These are phyloP conservation scores for Lordiphosa mommai DNA, from an alignment of 1,140 invertebrate species.

Conservation along the genomic window DNA sequence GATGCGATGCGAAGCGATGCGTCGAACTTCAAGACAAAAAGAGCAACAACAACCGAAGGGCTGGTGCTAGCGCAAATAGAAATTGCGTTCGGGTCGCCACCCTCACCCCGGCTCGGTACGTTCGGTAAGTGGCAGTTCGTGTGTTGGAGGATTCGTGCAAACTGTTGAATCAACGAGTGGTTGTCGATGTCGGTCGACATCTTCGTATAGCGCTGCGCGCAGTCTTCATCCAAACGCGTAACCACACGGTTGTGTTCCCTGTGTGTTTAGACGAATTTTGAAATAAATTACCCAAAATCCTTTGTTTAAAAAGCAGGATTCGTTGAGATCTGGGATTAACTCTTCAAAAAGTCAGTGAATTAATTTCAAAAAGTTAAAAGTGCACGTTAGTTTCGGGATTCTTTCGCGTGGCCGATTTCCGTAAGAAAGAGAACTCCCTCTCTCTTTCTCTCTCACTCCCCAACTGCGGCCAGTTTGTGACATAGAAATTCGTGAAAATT, in stretches of 20 bases:
- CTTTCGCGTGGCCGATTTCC: slow-evolving; percentile 15
- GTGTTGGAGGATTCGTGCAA: slow-evolving; percentile 32
- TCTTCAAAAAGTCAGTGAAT: no score
- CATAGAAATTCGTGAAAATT: slow-evolving; percentile 39
- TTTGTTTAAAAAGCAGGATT: no score
- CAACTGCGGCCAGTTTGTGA: slow-evolving; percentile 13
- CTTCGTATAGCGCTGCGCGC: slow-evolving; percentile 14
- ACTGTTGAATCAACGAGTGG: slow-evolving; percentile 79
- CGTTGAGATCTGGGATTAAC: no score
- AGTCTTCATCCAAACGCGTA: slow-evolving; percentile 61
- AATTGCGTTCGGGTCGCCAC: slow-evolving; percentile 61
- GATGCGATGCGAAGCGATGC: slow-evolving; percentile 1
- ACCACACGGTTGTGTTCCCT: slow-evolving; percentile 52
- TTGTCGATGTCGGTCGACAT: slow-evolving; percentile 51
- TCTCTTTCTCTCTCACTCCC: slow-evolving; percentile 12
- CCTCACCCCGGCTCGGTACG: neutral
- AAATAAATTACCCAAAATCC: neutral
- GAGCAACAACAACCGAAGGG: slow-evolving; percentile 42
- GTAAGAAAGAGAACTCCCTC: slow-evolving; percentile 1
- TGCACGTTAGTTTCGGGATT: slow-evolving; percentile 8
- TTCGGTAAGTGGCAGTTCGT: slow-evolving; percentile 12
- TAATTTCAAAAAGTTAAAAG: slow-evolving; percentile 3
- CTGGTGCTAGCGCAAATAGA: slow-evolving; percentile 38
- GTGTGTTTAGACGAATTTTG: slow-evolving; percentile 10
- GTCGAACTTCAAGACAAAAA: slow-evolving; percentile 36